Evolutionary conservation across 2,113 vertebrate genomes (phyloP), one percentile per base, ranked within the genome.

Genomic region (Ariopsis seemanni): DNA sequence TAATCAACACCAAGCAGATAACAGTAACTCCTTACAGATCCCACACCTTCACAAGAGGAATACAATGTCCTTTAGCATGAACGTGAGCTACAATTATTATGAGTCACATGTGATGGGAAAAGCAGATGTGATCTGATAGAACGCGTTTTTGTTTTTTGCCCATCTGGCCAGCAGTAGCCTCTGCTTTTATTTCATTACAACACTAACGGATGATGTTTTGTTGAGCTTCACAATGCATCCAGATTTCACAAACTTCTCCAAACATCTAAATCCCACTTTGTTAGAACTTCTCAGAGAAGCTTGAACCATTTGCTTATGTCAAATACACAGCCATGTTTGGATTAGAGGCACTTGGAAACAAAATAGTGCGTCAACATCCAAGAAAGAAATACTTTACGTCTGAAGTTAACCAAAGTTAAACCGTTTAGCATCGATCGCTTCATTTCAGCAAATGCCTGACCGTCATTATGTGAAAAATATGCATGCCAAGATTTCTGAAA

Each of bases 151-250:
- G 18, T 57, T 34, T 58, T 53, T 27, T 58, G 17, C 7, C 14
- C 62, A 15, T 30, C 22, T 34, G 27, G 15, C 20, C n/a, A 57
- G 85, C 74, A 79, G 58, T 7, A 57, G 60, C 85, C 74, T 15
- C 53, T 11, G n/a, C 52, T 55, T 79, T 53, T 34, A 67, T 67
- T 27, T 67, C n/a, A 34, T 79, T 52, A 11, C 9, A 3, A 52
- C 58, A 63, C 48, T 50, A 20, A 85, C 20, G 34, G 53, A 85
- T 7, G 72, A 4, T 79, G 84, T 65, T 80, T 86, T 86, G 75
- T 80, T 55, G 7, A 80, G 62, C 75, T 20, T 55, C n/a, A 55
- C 25, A 62, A 85, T 63, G 84, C 14, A 85, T 57, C 48, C 67
- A 72, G 12, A 84, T 84, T 84, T 84, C 53, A 72, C 72, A 75